Evolutionary conservation across 1,140 invertebrate genomes (phyloP).

Genomic region (Littorina saxatilis): DNA sequence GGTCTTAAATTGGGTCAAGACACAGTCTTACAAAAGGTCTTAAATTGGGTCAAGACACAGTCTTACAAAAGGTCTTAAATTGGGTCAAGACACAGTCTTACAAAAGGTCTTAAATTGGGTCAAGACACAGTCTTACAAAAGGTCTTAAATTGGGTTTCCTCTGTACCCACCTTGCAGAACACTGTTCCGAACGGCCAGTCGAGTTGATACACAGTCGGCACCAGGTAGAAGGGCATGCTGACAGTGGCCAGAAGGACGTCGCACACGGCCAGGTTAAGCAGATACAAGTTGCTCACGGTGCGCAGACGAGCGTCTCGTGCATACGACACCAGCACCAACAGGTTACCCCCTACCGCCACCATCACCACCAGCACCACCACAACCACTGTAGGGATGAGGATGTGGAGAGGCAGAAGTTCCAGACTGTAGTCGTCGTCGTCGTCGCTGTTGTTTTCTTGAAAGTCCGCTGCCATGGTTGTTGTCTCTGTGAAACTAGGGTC

Average conservation of each 20-base stretch:
- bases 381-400: conserved; percentile 29
- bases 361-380: conserved; percentile 45
- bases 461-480: too few relatives aligned
- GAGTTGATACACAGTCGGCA: conserved; percentile 45
- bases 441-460: background rate
- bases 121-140: too few relatives aligned
- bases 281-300: conserved; percentile 65
- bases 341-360: conserved; percentile 57
- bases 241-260: conserved; percentile 62
- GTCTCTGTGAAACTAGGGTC: background rate
- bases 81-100: too few relatives aligned
- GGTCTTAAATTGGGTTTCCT: too few relatives aligned
- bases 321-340: conserved; percentile 61
- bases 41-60: too few relatives aligned
- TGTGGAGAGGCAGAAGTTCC: background rate
- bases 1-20: too few relatives aligned
- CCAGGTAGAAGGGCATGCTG: conserved; percentile 61
- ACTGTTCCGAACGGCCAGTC: conserved; percentile 56
- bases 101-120: too few relatives aligned
- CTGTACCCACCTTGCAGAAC: conserved; percentile 64
- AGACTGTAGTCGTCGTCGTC: background rate
- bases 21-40: too few relatives aligned
- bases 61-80: too few relatives aligned
- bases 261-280: conserved; percentile 64
- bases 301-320: conserved; percentile 58